Evolutionary conservation across 2,113 vertebrate genomes (phyloP).

Genomic region (Trichomycterus rosablanca): DNA sequence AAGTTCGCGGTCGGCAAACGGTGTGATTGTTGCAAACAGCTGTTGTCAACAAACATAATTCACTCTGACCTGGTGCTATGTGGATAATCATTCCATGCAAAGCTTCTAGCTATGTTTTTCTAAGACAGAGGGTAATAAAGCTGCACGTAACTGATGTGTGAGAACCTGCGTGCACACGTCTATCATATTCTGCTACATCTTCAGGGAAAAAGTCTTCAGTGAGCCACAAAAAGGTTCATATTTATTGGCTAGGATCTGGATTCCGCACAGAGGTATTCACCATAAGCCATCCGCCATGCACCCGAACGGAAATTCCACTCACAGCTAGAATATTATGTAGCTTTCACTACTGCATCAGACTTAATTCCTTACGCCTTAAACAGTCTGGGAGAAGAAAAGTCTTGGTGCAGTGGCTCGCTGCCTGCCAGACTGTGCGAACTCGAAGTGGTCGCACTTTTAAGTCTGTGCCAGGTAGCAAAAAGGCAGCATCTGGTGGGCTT

Average conservation of each 20-base stretch:
- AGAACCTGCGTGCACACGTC: constrained; percentile 36
- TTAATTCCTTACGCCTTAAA: background rate
- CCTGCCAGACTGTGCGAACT: constrained; percentile 12
- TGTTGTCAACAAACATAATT: no score
- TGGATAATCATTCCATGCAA: background rate
- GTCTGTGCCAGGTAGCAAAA: constrained; percentile 18
- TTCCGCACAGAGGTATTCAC: constrained; percentile 1
- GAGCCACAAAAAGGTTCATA: constrained; percentile 7
- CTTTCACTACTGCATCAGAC: constrained; percentile 4
- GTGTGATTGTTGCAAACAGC: no score
- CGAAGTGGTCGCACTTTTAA: constrained; percentile 23
- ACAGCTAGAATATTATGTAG: background rate
- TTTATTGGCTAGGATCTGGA: constrained; percentile 19
- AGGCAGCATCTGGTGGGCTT: constrained; percentile 33
- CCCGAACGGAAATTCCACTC: constrained; percentile 30
- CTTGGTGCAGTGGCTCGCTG: background rate
- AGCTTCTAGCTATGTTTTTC: background rate
- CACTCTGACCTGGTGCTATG: no score
- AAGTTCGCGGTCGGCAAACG: no score
- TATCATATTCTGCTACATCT: constrained; percentile 10
- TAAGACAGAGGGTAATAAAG: background rate
- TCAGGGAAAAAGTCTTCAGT: background rate
- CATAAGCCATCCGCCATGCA: constrained; percentile 2
- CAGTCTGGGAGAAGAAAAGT: constrained; percentile 1
- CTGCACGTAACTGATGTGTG: background rate